Evolutionary conservation across 2,113 vertebrate genomes (phyloP), one percentile per base, ranked within the genome.

Genomic region (Chaetorhynchus papuensis): DNA sequence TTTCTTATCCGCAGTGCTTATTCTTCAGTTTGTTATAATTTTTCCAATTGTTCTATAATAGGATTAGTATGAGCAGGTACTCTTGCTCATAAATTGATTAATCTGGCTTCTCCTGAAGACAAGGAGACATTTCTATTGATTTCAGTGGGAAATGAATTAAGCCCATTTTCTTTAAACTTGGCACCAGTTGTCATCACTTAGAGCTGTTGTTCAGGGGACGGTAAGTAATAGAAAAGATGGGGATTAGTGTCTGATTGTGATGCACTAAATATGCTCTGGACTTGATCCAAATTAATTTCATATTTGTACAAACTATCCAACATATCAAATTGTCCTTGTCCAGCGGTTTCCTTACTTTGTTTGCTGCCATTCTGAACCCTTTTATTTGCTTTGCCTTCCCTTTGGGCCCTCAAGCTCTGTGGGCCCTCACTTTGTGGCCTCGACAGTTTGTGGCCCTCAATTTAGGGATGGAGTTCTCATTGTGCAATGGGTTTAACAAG

Each of bases 121-220:
- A 72, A 93, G 41, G 52, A 88, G 60, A 86, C 24, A 44, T 83
- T 94, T 71, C 76, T 86, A 64, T 89, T 83, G 71, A 93, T 94
- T 97, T 93, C 64, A 77, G 33, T 3, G 11, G 63, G 75, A 91
- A 91, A 88, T 70, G 6, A 77, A 93, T 92, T 87, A 87, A 87
- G 49, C 33, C 24, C 6, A 10, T 80, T 94, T 89, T 87, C 70
- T 86, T 87, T 66, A 82, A 85, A 61, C 50, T 83, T 96, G 83
- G 66, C 86, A 93, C 13, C 19, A 9, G 11, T 60, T 94, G 39
- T 80, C 56, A 52, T 45, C 52, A 74, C 60, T 86, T 61, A 54
- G 12, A 92, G 60, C 60, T 84, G 24, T 80, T 90, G 33, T 65
- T 92, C 60, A 77, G 49, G 52, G 75, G 27, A 74, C 1, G 4